Conservation (phyloP, 2,888 invertebrate genomes). For the Rhopalosiphum nymphaeae region DNA sequence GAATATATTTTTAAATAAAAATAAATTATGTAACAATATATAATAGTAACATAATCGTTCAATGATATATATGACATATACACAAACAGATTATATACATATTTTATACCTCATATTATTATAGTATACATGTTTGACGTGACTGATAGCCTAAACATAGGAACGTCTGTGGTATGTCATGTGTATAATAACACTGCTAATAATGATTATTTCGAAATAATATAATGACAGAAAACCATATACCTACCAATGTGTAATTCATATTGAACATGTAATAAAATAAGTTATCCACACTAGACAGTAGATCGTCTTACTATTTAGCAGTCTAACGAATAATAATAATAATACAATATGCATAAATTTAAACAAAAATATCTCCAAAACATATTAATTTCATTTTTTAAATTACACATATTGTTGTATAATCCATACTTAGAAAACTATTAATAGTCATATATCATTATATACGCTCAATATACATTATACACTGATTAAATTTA, state of each 20-base stretch:
- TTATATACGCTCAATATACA: too few relatives aligned
- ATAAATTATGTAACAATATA: not conserved
- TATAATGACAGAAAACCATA: not conserved
- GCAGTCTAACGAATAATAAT: not conserved
- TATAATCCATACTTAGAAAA: too few relatives aligned
- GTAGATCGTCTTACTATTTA: not conserved
- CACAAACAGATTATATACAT: not conserved
- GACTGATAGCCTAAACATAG: not conserved
- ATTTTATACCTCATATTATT: not conserved
- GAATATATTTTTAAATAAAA: not conserved
- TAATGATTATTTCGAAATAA: not conserved
- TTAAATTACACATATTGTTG: not conserved
- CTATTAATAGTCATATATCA: too few relatives aligned
- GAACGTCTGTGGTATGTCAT: not conserved
- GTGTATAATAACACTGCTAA: not conserved
- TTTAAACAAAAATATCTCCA: not conserved
- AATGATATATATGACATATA: not conserved
- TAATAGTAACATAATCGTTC: not conserved
- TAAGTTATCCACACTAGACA: not conserved
- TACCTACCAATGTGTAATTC: not conserved
- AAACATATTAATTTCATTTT: not conserved
- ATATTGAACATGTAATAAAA: not conserved
- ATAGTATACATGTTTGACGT: not conserved
- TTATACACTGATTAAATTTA: too few relatives aligned
- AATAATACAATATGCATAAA: not conserved